phyloP scores from a whole-genome alignment of 2,888 invertebrate genomes.

The Papilio elwesi region DNA sequence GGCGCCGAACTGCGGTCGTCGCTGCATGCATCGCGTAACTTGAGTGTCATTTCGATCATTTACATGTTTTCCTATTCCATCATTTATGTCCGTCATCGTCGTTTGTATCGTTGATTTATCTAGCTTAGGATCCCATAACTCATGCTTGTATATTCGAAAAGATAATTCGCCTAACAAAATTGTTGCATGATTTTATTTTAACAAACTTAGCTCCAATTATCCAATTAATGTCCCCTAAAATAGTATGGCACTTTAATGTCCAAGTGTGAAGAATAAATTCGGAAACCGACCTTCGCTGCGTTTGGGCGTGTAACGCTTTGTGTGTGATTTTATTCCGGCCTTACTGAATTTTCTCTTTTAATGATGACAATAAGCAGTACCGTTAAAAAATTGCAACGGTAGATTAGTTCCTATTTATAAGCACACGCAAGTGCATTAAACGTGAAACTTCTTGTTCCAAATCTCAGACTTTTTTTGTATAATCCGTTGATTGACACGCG shows the following conservation, averaged over 20 bases:
- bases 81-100: conserved; percentile 10
- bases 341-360: conserved; percentile 82
- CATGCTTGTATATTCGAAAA: conserved; percentile 1
- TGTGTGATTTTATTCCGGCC: conserved; percentile 77
- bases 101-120: conserved; percentile 28
- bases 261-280: conserved; percentile 66
- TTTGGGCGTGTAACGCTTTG: conserved; percentile 79
- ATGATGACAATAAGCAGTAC: conserved; percentile 66
- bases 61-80: conserved; percentile 44
- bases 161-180: conserved; percentile 54
- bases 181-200: conserved; percentile 72
- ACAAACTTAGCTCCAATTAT: conserved; percentile 64
- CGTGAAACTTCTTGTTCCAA: conserved; percentile 85
- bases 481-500: conserved; percentile 78
- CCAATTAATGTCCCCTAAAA: conserved; percentile 73
- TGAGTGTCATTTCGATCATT: conserved; percentile 45
- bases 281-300: conserved; percentile 64
- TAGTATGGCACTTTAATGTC: conserved; percentile 83
- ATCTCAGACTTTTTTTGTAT: conserved; percentile 83
- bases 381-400: conserved; percentile 76
- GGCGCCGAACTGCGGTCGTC: conserved; percentile 47
- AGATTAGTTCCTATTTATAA: conserved; percentile 77
- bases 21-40: conserved; percentile 62
- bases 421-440: conserved; percentile 84
- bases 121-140: conserved; percentile 7